A percentile compares a stretch with the other conserved stretches of the same genome.
These are phyloP conservation scores for Peromyscus leucopus DNA, from an alignment of 2,113 vertebrate genomes.

Conservation along the genomic window DNA sequence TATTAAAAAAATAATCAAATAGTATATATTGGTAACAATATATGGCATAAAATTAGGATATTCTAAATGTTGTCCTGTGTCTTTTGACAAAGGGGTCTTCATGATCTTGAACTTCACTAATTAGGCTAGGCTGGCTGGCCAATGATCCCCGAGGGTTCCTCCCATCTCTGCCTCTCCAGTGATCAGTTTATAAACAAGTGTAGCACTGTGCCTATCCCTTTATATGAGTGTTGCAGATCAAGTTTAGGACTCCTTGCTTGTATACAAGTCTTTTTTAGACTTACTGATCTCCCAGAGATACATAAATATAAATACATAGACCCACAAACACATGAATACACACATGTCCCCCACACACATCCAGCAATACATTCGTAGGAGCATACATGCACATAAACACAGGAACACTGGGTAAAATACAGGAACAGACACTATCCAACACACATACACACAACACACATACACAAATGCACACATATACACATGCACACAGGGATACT, in stretches of 20 bases:
- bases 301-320: not conserved
- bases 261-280: not conserved
- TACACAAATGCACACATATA: no score
- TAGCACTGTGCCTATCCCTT: not conserved
- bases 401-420: not conserved
- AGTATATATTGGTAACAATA: not conserved
- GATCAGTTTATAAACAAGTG: not conserved
- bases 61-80: not conserved
- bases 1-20: not conserved
- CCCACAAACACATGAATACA: not conserved
- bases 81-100: not conserved
- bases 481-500: not conserved
- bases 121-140: not conserved
- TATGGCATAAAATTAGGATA: not conserved
- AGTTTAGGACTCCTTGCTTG: not conserved
- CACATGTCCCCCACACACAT: not conserved
- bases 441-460: no score
- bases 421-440: not conserved
- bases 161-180: accelerated
- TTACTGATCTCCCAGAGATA: not conserved
- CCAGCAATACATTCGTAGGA: not conserved
- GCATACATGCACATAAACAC: not conserved
- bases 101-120: no score
- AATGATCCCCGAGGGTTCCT: not conserved
- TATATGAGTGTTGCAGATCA: not conserved